Evolutionary conservation across 2,888 invertebrate genomes (phyloP).

Genomic region (Choristoneura rosaceana): DNA sequence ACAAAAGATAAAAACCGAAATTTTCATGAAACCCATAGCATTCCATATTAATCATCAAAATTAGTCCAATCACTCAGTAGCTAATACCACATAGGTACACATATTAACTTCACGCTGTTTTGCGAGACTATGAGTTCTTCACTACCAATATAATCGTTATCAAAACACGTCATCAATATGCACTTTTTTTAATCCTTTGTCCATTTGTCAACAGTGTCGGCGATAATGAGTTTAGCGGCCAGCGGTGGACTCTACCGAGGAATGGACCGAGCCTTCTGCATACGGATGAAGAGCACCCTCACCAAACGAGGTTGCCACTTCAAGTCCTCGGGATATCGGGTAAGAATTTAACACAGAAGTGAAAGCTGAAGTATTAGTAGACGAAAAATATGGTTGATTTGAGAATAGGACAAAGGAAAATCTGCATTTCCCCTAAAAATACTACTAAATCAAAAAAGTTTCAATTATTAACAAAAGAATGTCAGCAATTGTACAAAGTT

Average conservation of each 20-base stretch:
- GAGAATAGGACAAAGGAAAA: background rate
- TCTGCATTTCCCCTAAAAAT: background rate
- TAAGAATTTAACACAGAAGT: slow-evolving; percentile 76
- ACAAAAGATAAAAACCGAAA: too few relatives aligned
- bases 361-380: slow-evolving; percentile 34
- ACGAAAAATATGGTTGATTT: background rate
- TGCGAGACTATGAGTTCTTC: too few relatives aligned
- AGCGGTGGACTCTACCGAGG: slow-evolving; percentile 91
- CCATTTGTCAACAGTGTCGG: slow-evolving; percentile 88
- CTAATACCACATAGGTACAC: too few relatives aligned
- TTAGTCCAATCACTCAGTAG: too few relatives aligned
- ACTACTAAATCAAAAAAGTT: too few relatives aligned
- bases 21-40: too few relatives aligned
- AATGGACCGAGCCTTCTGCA: slow-evolving; percentile 96
- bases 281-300: slow-evolving; percentile 98
- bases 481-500: too few relatives aligned
- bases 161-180: background rate
- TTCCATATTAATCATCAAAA: too few relatives aligned
- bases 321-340: slow-evolving; percentile 98
- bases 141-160: too few relatives aligned
- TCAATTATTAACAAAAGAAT: too few relatives aligned
- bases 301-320: slow-evolving; percentile 99
- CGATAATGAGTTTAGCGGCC: slow-evolving; percentile 92
- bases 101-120: too few relatives aligned
- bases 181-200: slow-evolving; percentile 7